phyloP scores from a whole-genome alignment of 1,140 invertebrate species.

The Mya arenaria region DNA sequence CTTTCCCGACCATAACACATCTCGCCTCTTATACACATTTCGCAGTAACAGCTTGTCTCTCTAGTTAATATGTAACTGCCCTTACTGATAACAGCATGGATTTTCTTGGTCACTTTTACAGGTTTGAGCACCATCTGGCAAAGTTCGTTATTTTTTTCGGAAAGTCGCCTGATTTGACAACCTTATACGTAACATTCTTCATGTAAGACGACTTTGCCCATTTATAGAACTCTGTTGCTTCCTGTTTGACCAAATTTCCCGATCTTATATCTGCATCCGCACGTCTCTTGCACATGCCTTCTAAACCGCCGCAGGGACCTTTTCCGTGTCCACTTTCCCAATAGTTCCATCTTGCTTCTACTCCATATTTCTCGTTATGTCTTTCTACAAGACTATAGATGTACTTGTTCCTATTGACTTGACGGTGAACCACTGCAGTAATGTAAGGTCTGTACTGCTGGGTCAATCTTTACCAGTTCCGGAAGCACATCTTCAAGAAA shows the following conservation, averaged over 20 bases:
- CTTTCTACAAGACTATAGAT: conserved; percentile 33
- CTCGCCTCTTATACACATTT: neutral
- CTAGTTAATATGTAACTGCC: neutral
- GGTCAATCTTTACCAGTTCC: conserved; percentile 3
- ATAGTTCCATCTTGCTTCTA: conserved; percentile 37
- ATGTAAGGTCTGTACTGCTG: conserved; percentile 7
- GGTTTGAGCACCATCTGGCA: neutral
- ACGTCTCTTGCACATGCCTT: conserved; percentile 25
- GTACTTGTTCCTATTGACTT: conserved; percentile 53
- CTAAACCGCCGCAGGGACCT: conserved; percentile 48
- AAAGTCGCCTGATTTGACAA: neutral
- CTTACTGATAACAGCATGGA: conserved; percentile 35
- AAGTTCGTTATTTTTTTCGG: neutral
- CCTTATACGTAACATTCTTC: neutral
- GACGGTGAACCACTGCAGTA: conserved; percentile 55
- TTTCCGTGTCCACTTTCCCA: conserved; percentile 54
- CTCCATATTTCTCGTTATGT: conserved; percentile 2
- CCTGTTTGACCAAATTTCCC: conserved; percentile 37
- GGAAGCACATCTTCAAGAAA: conserved; percentile 4
- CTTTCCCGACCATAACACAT: neutral
- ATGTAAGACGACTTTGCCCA: neutral
- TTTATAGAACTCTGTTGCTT: conserved; percentile 40
- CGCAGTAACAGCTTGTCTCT: conserved; percentile 29
- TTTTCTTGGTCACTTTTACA: conserved; percentile 47
- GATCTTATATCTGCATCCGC: conserved; percentile 34